Conservation (phyloP, 2,888 invertebrate species). For the Apamea sordens region DNA sequence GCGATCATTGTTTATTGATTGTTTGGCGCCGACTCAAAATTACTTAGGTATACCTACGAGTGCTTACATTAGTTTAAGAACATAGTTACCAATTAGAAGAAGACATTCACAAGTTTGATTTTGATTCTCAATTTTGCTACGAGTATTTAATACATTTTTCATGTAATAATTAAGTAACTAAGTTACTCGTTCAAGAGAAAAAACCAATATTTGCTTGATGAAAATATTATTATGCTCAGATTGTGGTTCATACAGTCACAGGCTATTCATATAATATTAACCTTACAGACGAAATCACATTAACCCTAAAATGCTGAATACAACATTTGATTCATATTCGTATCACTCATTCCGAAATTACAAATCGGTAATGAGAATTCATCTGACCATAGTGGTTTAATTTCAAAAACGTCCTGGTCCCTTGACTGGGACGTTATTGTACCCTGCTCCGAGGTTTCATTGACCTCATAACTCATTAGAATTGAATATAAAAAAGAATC, state of each 20-base stretch:
- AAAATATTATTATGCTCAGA: not conserved
- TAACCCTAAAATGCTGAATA: slow-evolving; percentile 25
- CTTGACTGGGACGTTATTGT: slow-evolving; percentile 15
- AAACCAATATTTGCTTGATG: slow-evolving; percentile 2
- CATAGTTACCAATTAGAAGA: not conserved
- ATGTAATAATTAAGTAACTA: not conserved
- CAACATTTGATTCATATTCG: slow-evolving; percentile 33
- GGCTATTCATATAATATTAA: slow-evolving; percentile 9
- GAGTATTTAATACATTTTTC: not conserved
- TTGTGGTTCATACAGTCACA: not conserved
- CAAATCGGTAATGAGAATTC: slow-evolving; percentile 11
- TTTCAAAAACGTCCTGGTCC: slow-evolving; percentile 13
- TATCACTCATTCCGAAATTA: not conserved
- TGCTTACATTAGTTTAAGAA: too few relatives aligned
- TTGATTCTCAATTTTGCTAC: not conserved
- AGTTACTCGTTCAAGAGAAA: not conserved
- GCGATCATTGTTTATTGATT: too few relatives aligned
- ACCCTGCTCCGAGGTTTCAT: slow-evolving; percentile 22
- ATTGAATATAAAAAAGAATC: slow-evolving; percentile 41
- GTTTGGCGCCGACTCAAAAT: too few relatives aligned
- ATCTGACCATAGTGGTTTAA: slow-evolving; percentile 5
- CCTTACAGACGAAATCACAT: slow-evolving; percentile 21
- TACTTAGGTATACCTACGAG: too few relatives aligned
- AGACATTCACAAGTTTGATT: not conserved
- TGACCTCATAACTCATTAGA: slow-evolving; percentile 46